These are phyloP conservation scores for Agrilus cyanescens DNA, from an alignment of 2,888 invertebrate genomes.

Conservation along the genomic window DNA sequence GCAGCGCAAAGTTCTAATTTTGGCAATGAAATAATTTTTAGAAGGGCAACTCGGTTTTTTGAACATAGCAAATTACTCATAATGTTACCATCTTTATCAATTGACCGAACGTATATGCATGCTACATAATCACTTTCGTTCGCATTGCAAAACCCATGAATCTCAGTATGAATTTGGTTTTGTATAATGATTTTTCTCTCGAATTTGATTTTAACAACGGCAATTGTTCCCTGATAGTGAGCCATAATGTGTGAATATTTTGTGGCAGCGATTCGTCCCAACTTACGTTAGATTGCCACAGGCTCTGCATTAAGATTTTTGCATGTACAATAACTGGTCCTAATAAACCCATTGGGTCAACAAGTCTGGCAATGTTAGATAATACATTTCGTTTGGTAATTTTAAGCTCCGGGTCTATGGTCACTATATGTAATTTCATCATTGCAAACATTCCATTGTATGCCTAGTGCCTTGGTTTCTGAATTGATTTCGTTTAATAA, in stretches of 20 bases:
- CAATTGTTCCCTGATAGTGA: neutral
- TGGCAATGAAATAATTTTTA: constrained; percentile 3
- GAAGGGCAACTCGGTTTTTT: neutral
- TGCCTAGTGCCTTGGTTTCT: neutral
- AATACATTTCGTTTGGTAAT: no score
- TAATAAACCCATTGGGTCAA: neutral
- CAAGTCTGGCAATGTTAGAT: constrained; percentile 2
- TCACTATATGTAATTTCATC: constrained; percentile 2
- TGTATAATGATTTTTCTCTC: neutral
- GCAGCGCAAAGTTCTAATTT: constrained; percentile 7
- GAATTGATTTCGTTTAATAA: neutral
- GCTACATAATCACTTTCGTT: constrained; percentile 4
- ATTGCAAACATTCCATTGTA: no score
- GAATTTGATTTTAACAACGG: neutral
- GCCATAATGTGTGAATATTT: neutral
- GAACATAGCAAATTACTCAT: neutral
- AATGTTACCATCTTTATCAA: neutral
- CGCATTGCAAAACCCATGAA: constrained; percentile 4
- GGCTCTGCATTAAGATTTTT: constrained; percentile 5
- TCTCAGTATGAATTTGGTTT: neutral
- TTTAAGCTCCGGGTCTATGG: constrained; percentile 6
- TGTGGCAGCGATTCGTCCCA: neutral
- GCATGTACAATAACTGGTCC: neutral
- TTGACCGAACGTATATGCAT: constrained; percentile 2
- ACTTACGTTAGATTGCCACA: constrained; percentile 3